phyloP scores from a whole-genome alignment of 23 tunicate genomes.

The Ciona savignyi region DNA sequence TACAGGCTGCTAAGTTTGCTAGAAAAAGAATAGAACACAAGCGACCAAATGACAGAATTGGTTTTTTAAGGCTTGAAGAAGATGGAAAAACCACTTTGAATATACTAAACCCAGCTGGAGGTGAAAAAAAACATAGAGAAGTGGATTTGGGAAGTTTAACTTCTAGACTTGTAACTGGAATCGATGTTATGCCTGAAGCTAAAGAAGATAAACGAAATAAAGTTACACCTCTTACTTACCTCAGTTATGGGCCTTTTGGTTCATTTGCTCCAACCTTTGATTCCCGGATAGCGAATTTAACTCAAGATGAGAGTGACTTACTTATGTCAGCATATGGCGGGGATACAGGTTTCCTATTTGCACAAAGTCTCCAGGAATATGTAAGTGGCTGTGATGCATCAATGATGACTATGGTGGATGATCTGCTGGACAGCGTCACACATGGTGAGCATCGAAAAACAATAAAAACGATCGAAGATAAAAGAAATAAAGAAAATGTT shows the following conservation, averaged over 20 bases:
- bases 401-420: conserved; percentile 49
- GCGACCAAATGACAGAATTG: conserved; percentile 45
- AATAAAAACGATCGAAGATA: conserved; percentile 31
- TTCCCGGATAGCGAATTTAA: conserved; percentile 68
- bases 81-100: conserved; percentile 79
- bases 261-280: conserved; percentile 82
- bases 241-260: conserved; percentile 88
- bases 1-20: conserved; percentile 61
- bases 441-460: conserved; percentile 54
- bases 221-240: conserved; percentile 71
- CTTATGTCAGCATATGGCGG: conserved; percentile 78
- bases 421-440: conserved; percentile 62
- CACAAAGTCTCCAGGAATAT: conserved; percentile 74
- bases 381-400: conserved; percentile 36
- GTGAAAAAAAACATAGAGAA: conserved; percentile 11
- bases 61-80: conserved; percentile 59
- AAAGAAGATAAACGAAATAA: conserved; percentile 85
- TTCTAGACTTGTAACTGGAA: conserved; percentile 28
- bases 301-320: conserved; percentile 80
- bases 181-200: conserved; percentile 67
- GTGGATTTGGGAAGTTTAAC: conserved; percentile 60
- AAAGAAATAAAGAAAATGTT: conserved; percentile 4
- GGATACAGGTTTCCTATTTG: conserved; percentile 68
- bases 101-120: conserved; percentile 55
- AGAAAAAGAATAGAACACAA: conserved; percentile 6